A percentile compares a stretch with the other conserved stretches of the same genome.
phyloP scores from a whole-genome alignment of 2,113 vertebrate species.

The Ahaetulla prasina region DNA sequence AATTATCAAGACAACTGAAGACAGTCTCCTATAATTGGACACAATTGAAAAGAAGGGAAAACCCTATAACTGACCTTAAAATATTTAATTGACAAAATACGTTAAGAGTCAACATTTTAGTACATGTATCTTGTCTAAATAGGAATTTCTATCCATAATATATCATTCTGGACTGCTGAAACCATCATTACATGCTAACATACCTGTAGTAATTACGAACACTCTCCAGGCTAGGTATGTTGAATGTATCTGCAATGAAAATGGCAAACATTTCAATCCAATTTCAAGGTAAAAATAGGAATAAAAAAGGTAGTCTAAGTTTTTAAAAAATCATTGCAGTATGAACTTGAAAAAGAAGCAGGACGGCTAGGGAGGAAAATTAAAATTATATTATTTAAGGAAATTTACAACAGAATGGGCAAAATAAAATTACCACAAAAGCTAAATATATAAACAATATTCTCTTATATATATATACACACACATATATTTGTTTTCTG shows the following conservation, averaged over 20 bases:
- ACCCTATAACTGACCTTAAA: neutral
- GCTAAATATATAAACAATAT: neutral
- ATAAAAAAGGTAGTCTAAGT: neutral
- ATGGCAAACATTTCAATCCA: constrained; percentile 39
- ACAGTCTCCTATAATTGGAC: neutral
- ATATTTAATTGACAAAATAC: neutral
- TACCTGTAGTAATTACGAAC: constrained; percentile 95
- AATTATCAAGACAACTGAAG: neutral
- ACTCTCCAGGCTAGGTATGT: constrained; percentile 86
- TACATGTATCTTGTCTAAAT: neutral
- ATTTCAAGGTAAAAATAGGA: neutral
- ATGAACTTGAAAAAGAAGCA: neutral
- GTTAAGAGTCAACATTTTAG: neutral
- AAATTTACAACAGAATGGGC: neutral
- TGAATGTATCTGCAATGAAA: constrained; percentile 86
- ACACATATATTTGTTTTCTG: no score
- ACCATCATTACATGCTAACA: constrained; percentile 10
- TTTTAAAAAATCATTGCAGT: neutral
- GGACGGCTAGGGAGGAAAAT: neutral
- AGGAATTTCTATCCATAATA: neutral
- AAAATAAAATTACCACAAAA: neutral
- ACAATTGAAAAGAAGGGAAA: neutral
- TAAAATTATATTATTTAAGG: neutral
- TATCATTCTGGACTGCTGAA: neutral
- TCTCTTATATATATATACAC: neutral